Conservation (phyloP, 2,113 vertebrate genomes). For the Haemorhous mexicanus region DNA sequence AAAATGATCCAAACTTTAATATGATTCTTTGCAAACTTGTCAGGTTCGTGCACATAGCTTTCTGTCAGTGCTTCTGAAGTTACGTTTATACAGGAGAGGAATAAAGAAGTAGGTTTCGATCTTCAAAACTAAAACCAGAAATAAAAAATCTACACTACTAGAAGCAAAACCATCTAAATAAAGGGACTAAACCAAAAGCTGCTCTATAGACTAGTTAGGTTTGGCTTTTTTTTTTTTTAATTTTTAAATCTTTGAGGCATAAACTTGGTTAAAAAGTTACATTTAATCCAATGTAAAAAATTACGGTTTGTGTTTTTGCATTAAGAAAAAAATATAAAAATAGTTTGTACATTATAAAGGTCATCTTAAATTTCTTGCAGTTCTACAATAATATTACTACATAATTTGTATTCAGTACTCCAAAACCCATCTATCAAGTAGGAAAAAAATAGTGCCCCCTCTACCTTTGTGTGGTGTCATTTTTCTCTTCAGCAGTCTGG, state of each 20-base stretch:
- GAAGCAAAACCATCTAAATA: slow-evolving; percentile 12
- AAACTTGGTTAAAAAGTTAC: slow-evolving; percentile 62
- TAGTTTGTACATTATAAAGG: slow-evolving; percentile 69
- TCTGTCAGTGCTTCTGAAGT: slow-evolving; percentile 21
- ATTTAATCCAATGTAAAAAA: slow-evolving; percentile 67
- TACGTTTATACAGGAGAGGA: neutral
- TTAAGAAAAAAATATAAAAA: slow-evolving; percentile 75
- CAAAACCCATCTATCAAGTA: slow-evolving; percentile 42
- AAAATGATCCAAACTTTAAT: neutral
- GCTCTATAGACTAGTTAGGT: neutral
- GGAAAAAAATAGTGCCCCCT: slow-evolving; percentile 4
- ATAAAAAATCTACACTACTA: neutral
- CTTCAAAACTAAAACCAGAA: slow-evolving; percentile 4
- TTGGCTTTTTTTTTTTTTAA: neutral
- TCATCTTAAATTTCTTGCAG: slow-evolving; percentile 48
- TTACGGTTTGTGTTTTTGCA: slow-evolving; percentile 21
- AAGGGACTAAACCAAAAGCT: neutral
- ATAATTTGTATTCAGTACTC: slow-evolving; percentile 43
- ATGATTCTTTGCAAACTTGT: neutral
- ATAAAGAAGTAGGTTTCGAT: neutral
- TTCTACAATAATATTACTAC: slow-evolving; percentile 56
- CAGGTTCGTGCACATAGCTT: neutral
- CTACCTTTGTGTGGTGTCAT: neutral
- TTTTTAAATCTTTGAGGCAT: slow-evolving; percentile 39
- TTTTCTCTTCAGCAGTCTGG: neutral